These are phyloP conservation scores for Proales similis DNA, from an alignment of 1,140 invertebrate species.

Conservation along the genomic window DNA sequence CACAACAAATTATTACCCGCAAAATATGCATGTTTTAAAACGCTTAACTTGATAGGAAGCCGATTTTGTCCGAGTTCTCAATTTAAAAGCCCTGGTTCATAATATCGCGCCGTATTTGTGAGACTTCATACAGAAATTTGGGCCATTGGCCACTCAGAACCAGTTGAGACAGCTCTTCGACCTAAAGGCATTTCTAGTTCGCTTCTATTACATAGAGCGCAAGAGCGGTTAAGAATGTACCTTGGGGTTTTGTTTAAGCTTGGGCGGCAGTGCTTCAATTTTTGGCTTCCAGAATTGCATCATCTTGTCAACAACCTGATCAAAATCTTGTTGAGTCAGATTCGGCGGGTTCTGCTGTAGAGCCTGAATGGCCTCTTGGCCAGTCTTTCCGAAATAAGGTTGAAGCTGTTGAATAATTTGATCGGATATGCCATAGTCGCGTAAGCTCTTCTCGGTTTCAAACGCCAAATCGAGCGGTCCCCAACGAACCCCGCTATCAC, in stretches of 20 bases:
- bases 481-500: conserved; percentile 1
- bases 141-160: too few species aligned
- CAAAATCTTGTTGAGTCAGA: conserved; percentile 14
- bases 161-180: too few species aligned
- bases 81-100: too few species aligned
- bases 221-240: too few species aligned
- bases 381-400: conserved; percentile 8
- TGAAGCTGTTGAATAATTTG: conserved; percentile 4
- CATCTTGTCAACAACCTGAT: background rate
- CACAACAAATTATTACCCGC: too few species aligned
- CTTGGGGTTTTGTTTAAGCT: background rate
- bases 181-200: too few species aligned
- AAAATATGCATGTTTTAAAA: too few species aligned
- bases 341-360: background rate
- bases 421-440: background rate
- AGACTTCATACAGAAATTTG: too few species aligned
- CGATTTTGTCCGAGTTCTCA: too few species aligned
- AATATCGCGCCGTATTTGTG: too few species aligned
- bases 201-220: too few species aligned
- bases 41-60: too few species aligned
- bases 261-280: background rate
- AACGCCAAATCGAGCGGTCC: conserved; percentile 31
- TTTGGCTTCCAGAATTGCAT: background rate
- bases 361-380: conserved; percentile 1
- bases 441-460: background rate